Evolutionary conservation across 1,140 invertebrate species (phyloP).

Genomic region (Pseudomyrmex sp.): DNA sequence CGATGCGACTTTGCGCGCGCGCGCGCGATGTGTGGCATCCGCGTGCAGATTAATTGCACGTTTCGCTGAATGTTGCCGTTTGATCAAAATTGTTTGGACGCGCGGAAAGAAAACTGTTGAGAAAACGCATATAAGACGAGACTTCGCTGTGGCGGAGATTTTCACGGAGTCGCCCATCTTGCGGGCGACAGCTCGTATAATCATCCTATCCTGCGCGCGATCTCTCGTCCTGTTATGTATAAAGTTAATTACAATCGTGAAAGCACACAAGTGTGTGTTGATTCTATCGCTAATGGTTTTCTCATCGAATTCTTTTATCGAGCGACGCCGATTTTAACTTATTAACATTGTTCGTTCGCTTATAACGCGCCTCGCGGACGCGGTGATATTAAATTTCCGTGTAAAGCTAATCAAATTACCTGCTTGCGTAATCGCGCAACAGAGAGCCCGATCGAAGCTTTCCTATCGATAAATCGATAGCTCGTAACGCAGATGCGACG

Average conservation of each 20-base stretch:
- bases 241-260: not conserved
- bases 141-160: too few species aligned
- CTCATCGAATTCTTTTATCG: not conserved
- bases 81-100: not conserved
- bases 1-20: not conserved
- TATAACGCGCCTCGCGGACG: too few species aligned
- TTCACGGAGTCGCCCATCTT: too few species aligned
- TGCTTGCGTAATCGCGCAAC: constrained; percentile 26
- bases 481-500: not conserved
- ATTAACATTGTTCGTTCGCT: constrained; percentile 23
- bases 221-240: not conserved
- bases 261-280: not conserved
- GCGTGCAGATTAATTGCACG: constrained; percentile 4
- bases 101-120: not conserved
- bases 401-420: constrained; percentile 43
- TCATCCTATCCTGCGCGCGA: not conserved
- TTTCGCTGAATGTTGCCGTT: not conserved
- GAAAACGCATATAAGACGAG: not conserved
- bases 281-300: constrained; percentile 28
- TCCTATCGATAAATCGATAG: constrained; percentile 50
- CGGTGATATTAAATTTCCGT: constrained; percentile 37
- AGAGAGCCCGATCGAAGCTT: constrained; percentile 13
- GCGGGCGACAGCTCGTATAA: not conserved
- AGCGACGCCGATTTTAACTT: not conserved
- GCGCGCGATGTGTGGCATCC: not conserved